These are phyloP conservation scores for Zelostemma sp. DNA, from an alignment of 1,140 invertebrate genomes.

Conservation along the genomic window DNA sequence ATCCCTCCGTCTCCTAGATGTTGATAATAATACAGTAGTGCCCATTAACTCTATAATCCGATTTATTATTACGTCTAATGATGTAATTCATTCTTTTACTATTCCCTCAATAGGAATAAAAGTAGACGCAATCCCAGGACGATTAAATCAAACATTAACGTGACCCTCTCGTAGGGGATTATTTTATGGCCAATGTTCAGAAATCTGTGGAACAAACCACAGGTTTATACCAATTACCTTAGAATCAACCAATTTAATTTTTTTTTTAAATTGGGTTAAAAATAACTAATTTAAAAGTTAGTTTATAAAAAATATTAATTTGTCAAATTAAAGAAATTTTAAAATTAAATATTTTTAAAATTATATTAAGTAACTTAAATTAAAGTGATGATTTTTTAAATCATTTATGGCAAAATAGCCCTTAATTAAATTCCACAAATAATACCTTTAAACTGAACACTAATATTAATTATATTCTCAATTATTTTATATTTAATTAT, in stretches of 20 bases:
- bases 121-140: conserved; percentile 76
- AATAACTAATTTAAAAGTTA: conserved; percentile 71
- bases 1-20: conserved; percentile 68
- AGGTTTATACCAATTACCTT: conserved; percentile 82
- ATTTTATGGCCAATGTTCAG: conserved; percentile 81
- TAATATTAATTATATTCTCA: conserved; percentile 61
- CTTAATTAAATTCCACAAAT: conserved; percentile 65
- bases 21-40: conserved; percentile 71
- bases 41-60: conserved; percentile 70
- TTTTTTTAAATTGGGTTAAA: conserved; percentile 74
- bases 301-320: conserved; percentile 62
- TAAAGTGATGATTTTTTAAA: conserved; percentile 65
- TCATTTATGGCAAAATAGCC: conserved; percentile 12
- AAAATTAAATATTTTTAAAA: conserved; percentile 37
- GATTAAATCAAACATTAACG: conserved; percentile 76
- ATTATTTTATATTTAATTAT: conserved; percentile 66
- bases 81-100: conserved; percentile 80
- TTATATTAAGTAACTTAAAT: conserved; percentile 75
- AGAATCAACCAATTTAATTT: conserved; percentile 70
- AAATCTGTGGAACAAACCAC: conserved; percentile 84
- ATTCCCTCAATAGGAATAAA: conserved; percentile 76
- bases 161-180: conserved; percentile 66
- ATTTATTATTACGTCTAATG: conserved; percentile 73
- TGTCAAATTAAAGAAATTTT: conserved; percentile 57
- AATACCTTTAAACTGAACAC: conserved; percentile 40